phyloP scores from a whole-genome alignment of 2,888 invertebrate species.

The Keiferia lycopersicella region DNA sequence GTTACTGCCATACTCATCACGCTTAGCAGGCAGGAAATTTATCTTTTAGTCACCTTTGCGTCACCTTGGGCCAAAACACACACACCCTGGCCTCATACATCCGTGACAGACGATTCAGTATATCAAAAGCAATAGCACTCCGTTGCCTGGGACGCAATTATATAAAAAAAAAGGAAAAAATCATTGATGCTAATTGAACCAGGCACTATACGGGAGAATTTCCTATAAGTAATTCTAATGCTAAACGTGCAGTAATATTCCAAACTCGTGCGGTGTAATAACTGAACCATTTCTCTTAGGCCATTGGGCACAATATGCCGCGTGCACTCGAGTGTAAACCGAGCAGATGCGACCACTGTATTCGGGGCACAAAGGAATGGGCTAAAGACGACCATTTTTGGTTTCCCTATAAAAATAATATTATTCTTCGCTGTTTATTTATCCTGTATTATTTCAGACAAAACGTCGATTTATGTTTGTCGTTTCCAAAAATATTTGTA shows the following conservation, averaged over 20 bases:
- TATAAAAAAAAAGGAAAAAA: no score
- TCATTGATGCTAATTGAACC: no score
- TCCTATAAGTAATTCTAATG: neutral
- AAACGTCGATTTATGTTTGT: neutral
- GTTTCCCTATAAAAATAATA: neutral
- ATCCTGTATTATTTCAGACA: no score
- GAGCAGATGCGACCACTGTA: slow-evolving; percentile 22
- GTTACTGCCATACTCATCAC: no score
- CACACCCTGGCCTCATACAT: no score
- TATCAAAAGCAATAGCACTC: no score
- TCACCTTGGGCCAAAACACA: no score
- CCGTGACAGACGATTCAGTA: no score
- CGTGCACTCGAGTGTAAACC: slow-evolving; percentile 10
- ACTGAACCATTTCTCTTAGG: slow-evolving; percentile 18
- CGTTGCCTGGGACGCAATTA: no score
- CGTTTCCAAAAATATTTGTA: neutral
- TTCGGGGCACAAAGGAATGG: slow-evolving; percentile 1
- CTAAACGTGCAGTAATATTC: slow-evolving; percentile 6
- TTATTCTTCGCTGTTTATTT: neutral
- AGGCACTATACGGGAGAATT: neutral
- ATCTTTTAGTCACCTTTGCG: no score
- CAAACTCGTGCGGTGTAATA: slow-evolving; percentile 3
- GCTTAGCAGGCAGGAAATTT: no score
- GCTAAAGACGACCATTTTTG: slow-evolving; percentile 9
- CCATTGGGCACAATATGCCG: slow-evolving; percentile 24